Percentiles rank a stretch among this genome's conserved stretches.
phyloP scores from a whole-genome alignment of 1,140 invertebrate species.

The Drosophila mojavensis region DNA sequence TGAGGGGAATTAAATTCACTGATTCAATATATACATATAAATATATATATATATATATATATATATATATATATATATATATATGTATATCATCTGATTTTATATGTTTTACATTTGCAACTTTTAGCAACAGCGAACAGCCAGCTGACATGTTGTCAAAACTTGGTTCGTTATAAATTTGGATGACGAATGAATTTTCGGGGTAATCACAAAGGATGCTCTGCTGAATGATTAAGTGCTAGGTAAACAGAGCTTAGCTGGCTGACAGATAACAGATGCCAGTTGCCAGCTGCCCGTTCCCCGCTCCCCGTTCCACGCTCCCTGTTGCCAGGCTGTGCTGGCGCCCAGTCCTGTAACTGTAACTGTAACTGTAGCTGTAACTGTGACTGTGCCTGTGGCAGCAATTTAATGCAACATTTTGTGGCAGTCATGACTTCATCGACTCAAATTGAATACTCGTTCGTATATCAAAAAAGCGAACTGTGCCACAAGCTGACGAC shows the following conservation, averaged over 20 bases:
- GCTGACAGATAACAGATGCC: too few relatives aligned
- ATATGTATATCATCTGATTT: too few relatives aligned
- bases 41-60: too few relatives aligned
- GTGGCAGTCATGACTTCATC: slow-evolving; percentile 32
- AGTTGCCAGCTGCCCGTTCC: too few relatives aligned
- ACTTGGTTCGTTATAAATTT: background rate
- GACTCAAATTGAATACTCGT: background rate
- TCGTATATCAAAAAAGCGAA: slow-evolving; percentile 6
- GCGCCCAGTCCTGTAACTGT: background rate
- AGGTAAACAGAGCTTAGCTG: background rate
- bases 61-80: too few relatives aligned
- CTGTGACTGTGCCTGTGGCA: background rate
- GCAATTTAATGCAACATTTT: slow-evolving; percentile 15
- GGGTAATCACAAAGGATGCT: background rate
- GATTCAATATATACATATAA: too few relatives aligned
- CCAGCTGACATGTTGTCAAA: slow-evolving; percentile 1
- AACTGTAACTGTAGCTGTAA: background rate
- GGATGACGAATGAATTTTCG: background rate
- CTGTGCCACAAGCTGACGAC: slow-evolving; percentile 9
- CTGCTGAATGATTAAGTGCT: slow-evolving; percentile 1
- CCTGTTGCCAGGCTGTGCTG: too few relatives aligned
- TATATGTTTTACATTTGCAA: too few relatives aligned
- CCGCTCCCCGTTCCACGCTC: too few relatives aligned
- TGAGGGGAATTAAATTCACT: too few relatives aligned
- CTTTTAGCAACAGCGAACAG: background rate